These are phyloP conservation scores for Priocnemis perturbator DNA, from an alignment of 2,888 invertebrate species.

Conservation along the genomic window DNA sequence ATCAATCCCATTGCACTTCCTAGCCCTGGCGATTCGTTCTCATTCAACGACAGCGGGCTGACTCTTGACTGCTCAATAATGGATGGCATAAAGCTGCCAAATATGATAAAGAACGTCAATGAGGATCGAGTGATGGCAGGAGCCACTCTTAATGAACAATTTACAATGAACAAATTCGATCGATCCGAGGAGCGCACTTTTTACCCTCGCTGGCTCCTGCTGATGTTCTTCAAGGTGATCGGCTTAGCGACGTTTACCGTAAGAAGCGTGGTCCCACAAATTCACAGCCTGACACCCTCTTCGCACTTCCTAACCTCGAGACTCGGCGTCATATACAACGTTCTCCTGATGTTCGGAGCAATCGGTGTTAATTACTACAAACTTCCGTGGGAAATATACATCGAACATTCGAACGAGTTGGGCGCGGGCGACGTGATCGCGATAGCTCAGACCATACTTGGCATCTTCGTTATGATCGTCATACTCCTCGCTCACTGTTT, in stretches of 20 bases:
- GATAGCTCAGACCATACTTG: constrained; percentile 16
- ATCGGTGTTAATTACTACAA: constrained; percentile 12
- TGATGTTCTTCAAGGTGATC: constrained; percentile 35
- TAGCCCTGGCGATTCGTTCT: no score
- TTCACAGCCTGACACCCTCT: background rate
- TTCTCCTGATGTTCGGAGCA: constrained; percentile 16
- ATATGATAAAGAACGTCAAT: no score
- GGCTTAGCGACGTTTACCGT: constrained; percentile 41
- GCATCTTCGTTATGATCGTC: constrained; percentile 12
- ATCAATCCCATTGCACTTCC: no score
- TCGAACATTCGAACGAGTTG: constrained; percentile 23
- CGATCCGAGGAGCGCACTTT: background rate
- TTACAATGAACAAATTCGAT: no score
- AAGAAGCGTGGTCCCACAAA: background rate
- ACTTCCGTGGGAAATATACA: background rate
- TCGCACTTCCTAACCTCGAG: constrained; percentile 29
- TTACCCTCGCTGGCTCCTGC: background rate
- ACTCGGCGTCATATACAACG: constrained; percentile 39
- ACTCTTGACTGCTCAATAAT: no score
- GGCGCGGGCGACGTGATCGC: constrained; percentile 26
- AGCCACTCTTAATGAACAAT: no score
- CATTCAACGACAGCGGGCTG: no score
- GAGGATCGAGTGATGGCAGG: no score
- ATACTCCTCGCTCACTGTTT: constrained; percentile 28
- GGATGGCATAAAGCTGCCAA: no score